These are phyloP conservation scores for Meriones psammophilus DNA, from an alignment of 2,797 vertebrate species.

Conservation along the genomic window DNA sequence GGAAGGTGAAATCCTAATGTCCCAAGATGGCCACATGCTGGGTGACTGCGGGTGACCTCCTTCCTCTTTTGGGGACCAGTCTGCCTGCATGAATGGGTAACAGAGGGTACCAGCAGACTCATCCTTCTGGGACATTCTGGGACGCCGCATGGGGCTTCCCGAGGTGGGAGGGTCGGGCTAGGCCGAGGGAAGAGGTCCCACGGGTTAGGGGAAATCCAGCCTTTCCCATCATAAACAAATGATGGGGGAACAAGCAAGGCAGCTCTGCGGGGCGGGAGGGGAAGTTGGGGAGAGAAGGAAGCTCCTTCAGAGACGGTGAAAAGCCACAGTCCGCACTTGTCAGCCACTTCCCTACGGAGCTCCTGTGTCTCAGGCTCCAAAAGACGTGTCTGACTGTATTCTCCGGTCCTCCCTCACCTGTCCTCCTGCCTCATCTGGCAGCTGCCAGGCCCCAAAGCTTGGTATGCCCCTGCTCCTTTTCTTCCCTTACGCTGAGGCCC, in stretches of 20 bases:
- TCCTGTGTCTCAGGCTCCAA: neutral
- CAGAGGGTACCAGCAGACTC: neutral
- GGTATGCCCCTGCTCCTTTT: neutral
- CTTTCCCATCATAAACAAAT: conserved; percentile 68
- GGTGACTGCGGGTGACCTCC: conserved; percentile 65
- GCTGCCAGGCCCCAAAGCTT: neutral
- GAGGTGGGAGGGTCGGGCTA: conserved; percentile 59
- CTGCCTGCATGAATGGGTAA: conserved; percentile 56
- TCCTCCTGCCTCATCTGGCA: neutral
- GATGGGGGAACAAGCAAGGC: conserved; percentile 56
- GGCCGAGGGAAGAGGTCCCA: conserved; percentile 74
- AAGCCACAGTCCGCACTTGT: conserved; percentile 53
- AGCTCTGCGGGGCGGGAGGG: conserved; percentile 16
- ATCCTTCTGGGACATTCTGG: conserved; percentile 63
- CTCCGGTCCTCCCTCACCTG: neutral
- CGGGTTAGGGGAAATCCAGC: conserved; percentile 82
- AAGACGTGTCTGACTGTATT: neutral
- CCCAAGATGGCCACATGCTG: conserved; percentile 45
- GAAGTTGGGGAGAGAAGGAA: conserved; percentile 63
- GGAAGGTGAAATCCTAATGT: neutral
- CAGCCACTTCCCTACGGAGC: conserved; percentile 60
- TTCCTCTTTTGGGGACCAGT: conserved; percentile 71
- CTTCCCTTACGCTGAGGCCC: rapidly evolving
- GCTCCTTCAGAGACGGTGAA: conserved; percentile 58
- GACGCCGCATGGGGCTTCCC: conserved; percentile 73